phyloP scores from a whole-genome alignment of 1,140 invertebrate genomes.

The Zaprionus ghesquierei region DNA sequence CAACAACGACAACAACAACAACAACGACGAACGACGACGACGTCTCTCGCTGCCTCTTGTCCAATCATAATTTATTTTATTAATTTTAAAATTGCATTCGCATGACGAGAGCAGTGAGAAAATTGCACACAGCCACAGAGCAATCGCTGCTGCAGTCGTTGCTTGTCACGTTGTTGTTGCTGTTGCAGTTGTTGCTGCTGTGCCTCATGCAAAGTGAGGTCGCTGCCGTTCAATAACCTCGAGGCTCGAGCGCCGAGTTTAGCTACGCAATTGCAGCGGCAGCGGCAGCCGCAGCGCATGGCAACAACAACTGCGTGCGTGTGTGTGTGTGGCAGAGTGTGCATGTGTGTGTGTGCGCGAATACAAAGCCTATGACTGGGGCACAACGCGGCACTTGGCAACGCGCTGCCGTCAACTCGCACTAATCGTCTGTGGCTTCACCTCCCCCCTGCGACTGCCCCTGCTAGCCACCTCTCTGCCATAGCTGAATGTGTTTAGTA shows the following conservation, averaged over 20 bases:
- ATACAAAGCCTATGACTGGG: slow-evolving; percentile 4
- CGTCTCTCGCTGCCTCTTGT: slow-evolving; percentile 32
- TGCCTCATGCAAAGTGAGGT: slow-evolving; percentile 76
- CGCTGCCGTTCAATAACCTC: slow-evolving; percentile 82
- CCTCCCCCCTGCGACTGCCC: neutral
- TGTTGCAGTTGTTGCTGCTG: slow-evolving; percentile 26
- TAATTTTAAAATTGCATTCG: slow-evolving; percentile 73
- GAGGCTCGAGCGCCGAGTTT: slow-evolving; percentile 72
- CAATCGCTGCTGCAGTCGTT: slow-evolving; percentile 40
- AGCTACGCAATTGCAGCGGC: slow-evolving; percentile 72
- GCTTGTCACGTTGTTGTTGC: slow-evolving; percentile 21
- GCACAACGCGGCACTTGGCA: slow-evolving; percentile 35
- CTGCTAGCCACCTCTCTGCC: neutral
- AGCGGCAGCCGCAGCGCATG: slow-evolving; percentile 47
- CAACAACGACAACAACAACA: neutral
- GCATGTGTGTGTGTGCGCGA: slow-evolving; percentile 5
- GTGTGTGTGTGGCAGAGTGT: slow-evolving; percentile 7
- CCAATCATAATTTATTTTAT: slow-evolving; percentile 80
- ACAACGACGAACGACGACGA: slow-evolving; percentile 15
- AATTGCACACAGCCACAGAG: slow-evolving; percentile 50
- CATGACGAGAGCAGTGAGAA: slow-evolving; percentile 70
- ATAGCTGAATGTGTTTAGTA: slow-evolving; percentile 10
- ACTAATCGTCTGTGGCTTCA: slow-evolving; percentile 36
- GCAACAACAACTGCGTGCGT: slow-evolving; percentile 50
- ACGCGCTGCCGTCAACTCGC: slow-evolving; percentile 30